phyloP scores from a whole-genome alignment of 2,113 vertebrate genomes.

The Stomatorhinus ivindoensis region DNA sequence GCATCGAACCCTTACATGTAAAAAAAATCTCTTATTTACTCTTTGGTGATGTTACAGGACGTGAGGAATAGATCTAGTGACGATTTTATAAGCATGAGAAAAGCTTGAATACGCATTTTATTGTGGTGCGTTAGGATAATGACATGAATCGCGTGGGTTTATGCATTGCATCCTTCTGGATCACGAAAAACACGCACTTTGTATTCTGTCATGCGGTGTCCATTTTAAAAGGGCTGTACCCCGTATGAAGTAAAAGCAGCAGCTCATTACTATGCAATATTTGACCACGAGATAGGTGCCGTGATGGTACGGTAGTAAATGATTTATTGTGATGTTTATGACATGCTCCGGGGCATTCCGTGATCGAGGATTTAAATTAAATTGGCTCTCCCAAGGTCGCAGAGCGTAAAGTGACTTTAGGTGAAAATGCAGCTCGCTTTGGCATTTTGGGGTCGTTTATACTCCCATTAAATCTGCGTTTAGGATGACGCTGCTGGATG shows the following conservation, averaged over 20 bases:
- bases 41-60: not conserved
- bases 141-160: not conserved
- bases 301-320: not conserved
- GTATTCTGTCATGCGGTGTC: not conserved
- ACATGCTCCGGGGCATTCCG: not conserved
- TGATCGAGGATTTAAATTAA: conserved; percentile 3
- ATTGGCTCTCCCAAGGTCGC: conserved; percentile 7
- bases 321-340: not conserved
- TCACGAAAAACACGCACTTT: not conserved
- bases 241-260: not conserved
- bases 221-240: not conserved
- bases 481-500: not conserved
- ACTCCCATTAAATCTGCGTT: not conserved
- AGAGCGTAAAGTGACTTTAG: not conserved
- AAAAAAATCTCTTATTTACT: not conserved
- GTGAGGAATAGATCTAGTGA: not conserved
- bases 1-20: conserved; percentile 21
- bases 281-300: not conserved
- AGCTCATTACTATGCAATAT: not conserved
- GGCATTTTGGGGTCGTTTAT: not conserved
- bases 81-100: not conserved
- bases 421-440: not conserved
- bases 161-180: not conserved
- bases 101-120: not conserved
- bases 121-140: not conserved